phyloP scores from a whole-genome alignment of 2,888 invertebrate species.

The Macropis europaea region DNA sequence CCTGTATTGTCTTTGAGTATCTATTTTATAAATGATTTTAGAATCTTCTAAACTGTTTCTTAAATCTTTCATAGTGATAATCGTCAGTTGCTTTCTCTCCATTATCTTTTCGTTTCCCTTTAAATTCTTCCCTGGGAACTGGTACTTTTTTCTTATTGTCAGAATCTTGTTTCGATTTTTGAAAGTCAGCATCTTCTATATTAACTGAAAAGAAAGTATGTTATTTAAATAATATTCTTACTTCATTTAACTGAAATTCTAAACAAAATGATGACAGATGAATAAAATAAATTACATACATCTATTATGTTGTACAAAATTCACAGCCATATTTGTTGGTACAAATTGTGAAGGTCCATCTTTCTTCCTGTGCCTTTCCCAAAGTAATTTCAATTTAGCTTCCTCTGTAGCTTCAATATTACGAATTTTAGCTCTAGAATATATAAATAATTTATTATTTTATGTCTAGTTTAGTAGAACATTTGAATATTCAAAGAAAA shows the following conservation, averaged over 20 bases:
- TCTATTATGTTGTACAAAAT: conserved; percentile 98
- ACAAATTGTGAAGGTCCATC: conserved; percentile 97
- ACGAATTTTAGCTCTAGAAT: conserved; percentile 92
- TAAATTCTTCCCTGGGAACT: conserved; percentile 79
- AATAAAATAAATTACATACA: conserved; percentile 82
- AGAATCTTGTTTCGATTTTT: conserved; percentile 83
- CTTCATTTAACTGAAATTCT: neutral
- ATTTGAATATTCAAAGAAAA: conserved; percentile 25
- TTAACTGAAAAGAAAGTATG: conserved; percentile 85
- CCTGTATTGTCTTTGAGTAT: too few relatives aligned
- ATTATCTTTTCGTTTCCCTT: conserved; percentile 84
- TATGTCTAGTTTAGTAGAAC: neutral
- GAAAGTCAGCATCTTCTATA: conserved; percentile 86
- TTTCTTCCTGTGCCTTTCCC: conserved; percentile 94
- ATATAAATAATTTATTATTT: conserved; percentile 19
- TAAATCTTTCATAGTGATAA: conserved; percentile 97
- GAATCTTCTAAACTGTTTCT: conserved; percentile 95
- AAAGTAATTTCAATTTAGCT: conserved; percentile 94
- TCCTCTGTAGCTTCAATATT: conserved; percentile 99
- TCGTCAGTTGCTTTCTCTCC: conserved; percentile 97
- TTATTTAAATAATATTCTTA: neutral
- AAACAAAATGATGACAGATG: neutral
- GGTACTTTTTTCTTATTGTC: conserved; percentile 80
- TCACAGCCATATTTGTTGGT: conserved; percentile 98
- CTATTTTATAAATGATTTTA: conserved; percentile 74